phyloP scores from a whole-genome alignment of 2,797 vertebrate species.

The Pseudochirops cupreus region DNA sequence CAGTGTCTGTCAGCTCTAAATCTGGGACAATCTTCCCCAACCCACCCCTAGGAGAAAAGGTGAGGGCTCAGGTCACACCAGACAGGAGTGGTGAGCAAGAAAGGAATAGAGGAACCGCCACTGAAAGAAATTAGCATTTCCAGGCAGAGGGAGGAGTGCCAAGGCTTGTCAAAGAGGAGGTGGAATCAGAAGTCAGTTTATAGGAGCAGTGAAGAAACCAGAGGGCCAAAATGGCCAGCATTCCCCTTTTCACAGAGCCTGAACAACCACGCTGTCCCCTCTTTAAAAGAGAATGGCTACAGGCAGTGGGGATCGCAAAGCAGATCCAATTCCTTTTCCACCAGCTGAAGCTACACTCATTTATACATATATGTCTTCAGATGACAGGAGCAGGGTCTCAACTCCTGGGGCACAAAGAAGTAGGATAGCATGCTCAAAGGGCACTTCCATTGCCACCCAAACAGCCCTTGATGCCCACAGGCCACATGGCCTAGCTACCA shows the following conservation, averaged over 20 bases:
- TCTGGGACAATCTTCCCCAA: not conserved
- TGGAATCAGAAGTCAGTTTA: too few relatives aligned
- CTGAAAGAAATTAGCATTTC: not conserved
- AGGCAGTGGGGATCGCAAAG: too few relatives aligned
- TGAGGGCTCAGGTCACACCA: not conserved
- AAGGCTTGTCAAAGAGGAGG: not conserved
- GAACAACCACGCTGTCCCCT: too few relatives aligned
- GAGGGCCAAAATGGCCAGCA: too few relatives aligned
- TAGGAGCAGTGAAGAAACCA: too few relatives aligned
- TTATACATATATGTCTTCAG: not conserved
- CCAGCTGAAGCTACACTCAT: not conserved
- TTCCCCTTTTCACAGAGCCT: too few relatives aligned
- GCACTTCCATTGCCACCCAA: too few relatives aligned
- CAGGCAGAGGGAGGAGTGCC: not conserved
- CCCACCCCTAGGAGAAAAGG: not conserved
- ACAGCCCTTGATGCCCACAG: too few relatives aligned
- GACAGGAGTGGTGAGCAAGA: not conserved
- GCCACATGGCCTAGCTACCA: too few relatives aligned
- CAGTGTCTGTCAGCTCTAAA: not conserved
- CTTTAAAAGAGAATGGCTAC: too few relatives aligned
- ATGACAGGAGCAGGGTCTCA: not conserved
- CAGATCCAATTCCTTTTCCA: not conserved
- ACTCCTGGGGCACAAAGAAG: too few relatives aligned
- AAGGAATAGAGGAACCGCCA: not conserved
- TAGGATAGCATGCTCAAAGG: too few relatives aligned